Evolutionary conservation across 1,140 invertebrate genomes (phyloP), one percentile per base, ranked within the genome.

Genomic region (Drosophila gunungcola): DNA sequence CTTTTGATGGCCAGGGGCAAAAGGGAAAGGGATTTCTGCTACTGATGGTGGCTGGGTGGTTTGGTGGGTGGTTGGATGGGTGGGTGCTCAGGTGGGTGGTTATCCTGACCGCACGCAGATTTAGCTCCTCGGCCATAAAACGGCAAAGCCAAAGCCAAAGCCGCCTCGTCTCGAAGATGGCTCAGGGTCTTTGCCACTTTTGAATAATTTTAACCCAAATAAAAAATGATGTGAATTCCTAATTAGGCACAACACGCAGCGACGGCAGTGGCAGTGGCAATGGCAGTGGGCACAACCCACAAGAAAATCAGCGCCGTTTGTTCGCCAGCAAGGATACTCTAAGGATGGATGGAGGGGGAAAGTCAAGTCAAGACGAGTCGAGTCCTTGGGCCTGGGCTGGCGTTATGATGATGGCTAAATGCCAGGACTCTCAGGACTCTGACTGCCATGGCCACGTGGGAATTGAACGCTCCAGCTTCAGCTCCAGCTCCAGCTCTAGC

Each of bases 161-260:
- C 68, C 65, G 61, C 68, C 61, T 61, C 63, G 58, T 51, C 53
- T 5, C n/a, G 34, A 42, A 25, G 69, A 39, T 36, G 63, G 55
- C 63, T 62, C 68, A 63, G 73, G 74, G 78, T 81, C 73, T 72
- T 72, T 75, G 77, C 61, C 78, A 90, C 77, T 75, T 91, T 91
- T 91, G 89, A 91, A 91, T 91, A 91, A 91, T 91, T 91, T 91
- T 84, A 91, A 85, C 80, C 90, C 77, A 84, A 91, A 91, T 91
- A 91, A 91, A 90, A 91, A 91, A 88, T 85, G 85, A 91, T 91
- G 90, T 91, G 90, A 91, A 91, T 91, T 91, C 73, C 76, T 91
- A 91, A 91, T 91, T 91, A 91, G 85, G 76, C 82, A 64, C 65
- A 80, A 73, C 62, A 38, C 16, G 16, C 52, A 74, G 53, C 43